Evolutionary conservation across 2,797 vertebrate genomes (phyloP).

Genomic region (Tragopan temminckii): DNA sequence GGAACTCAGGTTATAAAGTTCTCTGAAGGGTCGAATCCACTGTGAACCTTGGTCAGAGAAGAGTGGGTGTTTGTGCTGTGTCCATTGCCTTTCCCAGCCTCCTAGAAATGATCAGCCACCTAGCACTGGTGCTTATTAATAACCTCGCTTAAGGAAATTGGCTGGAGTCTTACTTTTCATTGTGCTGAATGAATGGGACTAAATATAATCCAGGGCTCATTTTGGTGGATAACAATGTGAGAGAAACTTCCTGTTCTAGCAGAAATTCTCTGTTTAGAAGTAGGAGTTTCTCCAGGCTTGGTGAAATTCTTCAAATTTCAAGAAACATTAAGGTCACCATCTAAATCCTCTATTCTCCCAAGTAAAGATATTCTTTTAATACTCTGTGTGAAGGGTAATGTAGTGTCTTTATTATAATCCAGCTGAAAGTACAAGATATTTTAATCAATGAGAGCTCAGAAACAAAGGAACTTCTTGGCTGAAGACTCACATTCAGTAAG

Average conservation of each 20-base stretch:
- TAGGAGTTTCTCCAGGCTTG: constrained; percentile 27
- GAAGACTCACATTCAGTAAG: constrained; percentile 49
- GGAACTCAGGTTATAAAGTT: background rate
- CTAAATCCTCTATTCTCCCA: constrained; percentile 7
- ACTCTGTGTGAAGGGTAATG: background rate
- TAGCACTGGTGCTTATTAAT: constrained; percentile 48
- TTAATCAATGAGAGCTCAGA: constrained; percentile 41
- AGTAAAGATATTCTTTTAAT: constrained; percentile 31
- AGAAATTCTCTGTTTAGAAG: constrained; percentile 43
- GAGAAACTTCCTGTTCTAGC: constrained; percentile 68
- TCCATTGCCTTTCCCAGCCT: background rate
- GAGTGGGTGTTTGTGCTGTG: background rate
- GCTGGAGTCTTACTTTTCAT: constrained; percentile 53
- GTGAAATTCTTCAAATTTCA: constrained; percentile 60
- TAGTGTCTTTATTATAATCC: background rate
- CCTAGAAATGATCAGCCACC: background rate
- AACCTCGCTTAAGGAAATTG: constrained; percentile 62
- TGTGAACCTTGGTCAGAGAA: background rate
- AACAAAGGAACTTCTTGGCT: constrained; percentile 59
- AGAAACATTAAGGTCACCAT: constrained; percentile 32
- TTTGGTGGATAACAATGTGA: constrained; percentile 61
- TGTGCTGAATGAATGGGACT: constrained; percentile 69
- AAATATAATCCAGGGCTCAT: constrained; percentile 65
- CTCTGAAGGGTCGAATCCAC: background rate
- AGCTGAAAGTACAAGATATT: constrained; percentile 52